Base-by-base conservation (phyloP, 2,113 vertebrate genomes). In the Limanda limanda region DNA sequence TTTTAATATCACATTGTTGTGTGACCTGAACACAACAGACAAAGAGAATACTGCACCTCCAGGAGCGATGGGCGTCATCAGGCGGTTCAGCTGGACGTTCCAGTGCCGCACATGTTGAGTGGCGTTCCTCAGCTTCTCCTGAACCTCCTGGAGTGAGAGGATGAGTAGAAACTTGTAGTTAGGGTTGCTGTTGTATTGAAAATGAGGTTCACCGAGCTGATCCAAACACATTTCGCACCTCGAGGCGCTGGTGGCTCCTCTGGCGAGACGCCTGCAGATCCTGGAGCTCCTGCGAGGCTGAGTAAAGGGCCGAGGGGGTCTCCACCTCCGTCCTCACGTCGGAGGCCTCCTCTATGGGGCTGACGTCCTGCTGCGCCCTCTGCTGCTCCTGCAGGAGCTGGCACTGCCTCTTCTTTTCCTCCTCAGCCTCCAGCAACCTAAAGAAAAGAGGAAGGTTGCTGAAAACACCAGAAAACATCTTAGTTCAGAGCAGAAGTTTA, bases 21-120 rank as follows among this genome's bases (percentile, higher is more conserved):
- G 9, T 10, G 9, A 10, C 35, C 35, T 37, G 9, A 11, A 42
- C 40, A 42, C 40, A 42, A 11, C 37, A 37, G 35, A 37, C 10
- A 14, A 64, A 42, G 12, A 35, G 20, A 21, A n/a, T 21, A 15
- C 54, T 7, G 56, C 64, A 95, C 94, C 95, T 92, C 86, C 95
- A 66, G 94, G 94, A 23, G 54, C n/a, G 60, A 95, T 82, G 31
- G 95, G 94, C 23, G 79, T 93, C 94, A 95, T 94, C 57, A 95
- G 88, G 20, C 93, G 87, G 81, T 91, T 95, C 58, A 94, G 88
- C 79, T 95, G 94, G 59, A 95, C 89, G 37, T 94, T 95, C 95
- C 95, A 95, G 62, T 94, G 95, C n/a, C 92, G 92, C 0, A 94
- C 92, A 5, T 90, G 79, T 78, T 85, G 86, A 75, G 86, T 93